phyloP scores from a whole-genome alignment of 2,113 vertebrate genomes.

The Scartelaos histophorus region DNA sequence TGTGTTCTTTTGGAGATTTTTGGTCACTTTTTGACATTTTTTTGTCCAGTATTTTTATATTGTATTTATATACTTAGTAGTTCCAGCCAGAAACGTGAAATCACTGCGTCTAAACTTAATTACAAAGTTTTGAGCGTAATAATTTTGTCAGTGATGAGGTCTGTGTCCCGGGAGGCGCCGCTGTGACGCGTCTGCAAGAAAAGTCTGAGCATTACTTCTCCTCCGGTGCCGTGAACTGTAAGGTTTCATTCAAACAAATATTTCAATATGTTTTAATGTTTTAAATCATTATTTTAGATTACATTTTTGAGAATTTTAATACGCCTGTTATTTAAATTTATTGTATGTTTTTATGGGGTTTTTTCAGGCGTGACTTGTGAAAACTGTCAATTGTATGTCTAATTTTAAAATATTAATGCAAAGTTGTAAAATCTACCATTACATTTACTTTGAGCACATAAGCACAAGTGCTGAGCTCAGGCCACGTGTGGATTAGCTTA shows the following conservation, averaged over 20 bases:
- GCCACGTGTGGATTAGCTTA: not conserved
- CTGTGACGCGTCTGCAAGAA: no score
- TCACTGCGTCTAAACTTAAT: not conserved
- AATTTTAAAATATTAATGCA: no score
- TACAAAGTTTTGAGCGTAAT: conserved; percentile 21
- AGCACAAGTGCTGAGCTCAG: not conserved
- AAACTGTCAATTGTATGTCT: no score
- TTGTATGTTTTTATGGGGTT: no score
- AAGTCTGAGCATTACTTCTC: not conserved
- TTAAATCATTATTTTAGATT: no score
- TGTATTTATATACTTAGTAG: not conserved
- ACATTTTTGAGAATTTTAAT: no score
- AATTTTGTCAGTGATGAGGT: conserved; percentile 23
- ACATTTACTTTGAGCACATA: no score
- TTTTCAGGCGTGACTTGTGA: no score
- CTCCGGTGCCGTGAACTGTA: not conserved
- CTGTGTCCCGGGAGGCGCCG: not conserved
- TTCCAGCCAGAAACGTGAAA: not conserved
- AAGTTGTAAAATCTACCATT: no score
- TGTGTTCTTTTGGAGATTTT: not conserved
- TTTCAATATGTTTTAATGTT: not conserved
- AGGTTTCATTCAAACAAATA: not conserved
- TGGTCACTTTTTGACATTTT: not conserved
- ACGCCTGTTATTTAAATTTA: no score
- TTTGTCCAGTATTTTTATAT: not conserved